Conservation (phyloP, 2,113 vertebrate species). For the Poeciliopsis prolifica region DNA sequence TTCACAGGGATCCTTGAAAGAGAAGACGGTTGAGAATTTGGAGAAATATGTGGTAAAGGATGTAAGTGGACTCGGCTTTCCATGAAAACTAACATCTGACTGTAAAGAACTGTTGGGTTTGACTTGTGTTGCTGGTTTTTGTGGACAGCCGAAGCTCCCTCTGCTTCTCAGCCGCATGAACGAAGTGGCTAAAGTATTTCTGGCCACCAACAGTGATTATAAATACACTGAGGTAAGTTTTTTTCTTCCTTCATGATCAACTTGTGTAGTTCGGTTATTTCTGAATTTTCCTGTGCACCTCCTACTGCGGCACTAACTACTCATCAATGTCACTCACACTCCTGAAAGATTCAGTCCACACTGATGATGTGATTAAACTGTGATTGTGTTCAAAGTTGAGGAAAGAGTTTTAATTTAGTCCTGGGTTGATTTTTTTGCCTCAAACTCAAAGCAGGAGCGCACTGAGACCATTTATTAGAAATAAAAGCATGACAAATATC, state of each 20-base stretch:
- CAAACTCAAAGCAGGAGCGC: no score
- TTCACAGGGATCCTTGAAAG: slow-evolving; percentile 91
- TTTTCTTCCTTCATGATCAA: neutral
- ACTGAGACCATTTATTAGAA: no score
- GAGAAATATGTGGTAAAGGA: slow-evolving; percentile 98
- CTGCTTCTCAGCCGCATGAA: slow-evolving; percentile 97
- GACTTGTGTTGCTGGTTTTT: slow-evolving; percentile 27
- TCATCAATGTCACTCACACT: no score
- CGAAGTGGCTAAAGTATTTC: slow-evolving; percentile 97
- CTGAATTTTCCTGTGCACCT: neutral
- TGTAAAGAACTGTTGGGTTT: neutral
- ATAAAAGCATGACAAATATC: no score
- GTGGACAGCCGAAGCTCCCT: slow-evolving; percentile 89
- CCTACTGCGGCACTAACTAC: no score
- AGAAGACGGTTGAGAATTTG: slow-evolving; percentile 97
- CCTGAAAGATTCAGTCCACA: no score
- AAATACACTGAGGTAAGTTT: slow-evolving; percentile 96
- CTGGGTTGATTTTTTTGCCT: no score
- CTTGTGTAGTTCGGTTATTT: neutral
- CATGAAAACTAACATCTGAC: neutral
- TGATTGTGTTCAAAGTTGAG: no score
- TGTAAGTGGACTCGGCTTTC: slow-evolving; percentile 81
- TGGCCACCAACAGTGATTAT: slow-evolving; percentile 98
- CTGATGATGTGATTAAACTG: no score
- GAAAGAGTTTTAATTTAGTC: no score